Evolutionary conservation across 2,113 vertebrate species (phyloP), one percentile per base, ranked within the genome.

Genomic region (Aspiorhynchus laticeps): DNA sequence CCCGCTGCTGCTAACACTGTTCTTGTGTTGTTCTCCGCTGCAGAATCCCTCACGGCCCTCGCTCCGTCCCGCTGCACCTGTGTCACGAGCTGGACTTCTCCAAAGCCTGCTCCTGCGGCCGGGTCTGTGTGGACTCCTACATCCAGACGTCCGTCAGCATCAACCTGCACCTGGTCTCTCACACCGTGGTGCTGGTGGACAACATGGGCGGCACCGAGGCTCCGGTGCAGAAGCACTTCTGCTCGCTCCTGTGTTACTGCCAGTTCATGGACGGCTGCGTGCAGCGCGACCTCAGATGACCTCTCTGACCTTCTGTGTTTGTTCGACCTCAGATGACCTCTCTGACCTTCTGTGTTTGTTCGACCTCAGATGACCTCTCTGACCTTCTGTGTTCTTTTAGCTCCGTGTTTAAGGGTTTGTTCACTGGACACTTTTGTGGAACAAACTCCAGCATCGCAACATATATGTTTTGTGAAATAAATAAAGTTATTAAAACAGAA

Each of bases 181-280:
- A 98, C 93, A 98, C 97, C 0, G 97, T 99, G 87, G 98, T 99
- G 51, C 93, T 99, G 17, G 97, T 99, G 94, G 98, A 99, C 61
- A 96, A 97, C 90, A 97, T 98, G 98, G 98, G 96, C 1, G 95
- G 97, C 59, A 98, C 97, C 0, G 97, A 98, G 0, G 98, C 97
- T 0, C 97, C 98, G 0, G 48, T 99, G 84, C 93, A 96, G 87
- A 94, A 95, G 89, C 95, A 97, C 91, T 99, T 98, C 93, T 99
- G 98, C 89, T 99, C 97, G 0, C 94, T 98, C 74, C 85, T 90
- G 67, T 99, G 98, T 92, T 99, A 97, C 24, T 96, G 96, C 0
- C 93, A 96, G 76, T 98, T 96, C 85, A 95, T 98, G 89, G 97
- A 97, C 89, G 92, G 89, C 89, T 95, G 95, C 87, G 92, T 96